A percentile compares a stretch with the other conserved stretches of the same genome.
phyloP scores from a whole-genome alignment of 2,113 vertebrate species.

The Sceloporus tristichus region DNA sequence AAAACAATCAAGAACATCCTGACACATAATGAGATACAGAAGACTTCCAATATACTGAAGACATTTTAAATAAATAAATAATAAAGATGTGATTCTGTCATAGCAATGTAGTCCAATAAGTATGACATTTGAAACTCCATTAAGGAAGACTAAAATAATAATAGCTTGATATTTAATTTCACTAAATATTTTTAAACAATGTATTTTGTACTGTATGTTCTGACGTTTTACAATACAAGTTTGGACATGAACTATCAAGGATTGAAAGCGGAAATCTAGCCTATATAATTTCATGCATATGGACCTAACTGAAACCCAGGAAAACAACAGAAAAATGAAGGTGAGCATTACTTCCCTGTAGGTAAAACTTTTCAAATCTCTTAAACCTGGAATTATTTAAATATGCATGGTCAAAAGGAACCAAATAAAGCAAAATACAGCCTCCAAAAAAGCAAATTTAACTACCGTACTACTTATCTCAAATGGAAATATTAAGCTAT shows the following conservation, averaged over 20 bases:
- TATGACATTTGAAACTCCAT: background rate
- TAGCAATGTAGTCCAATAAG: background rate
- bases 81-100: background rate
- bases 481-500: background rate
- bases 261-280: background rate
- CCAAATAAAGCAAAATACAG: background rate
- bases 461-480: background rate
- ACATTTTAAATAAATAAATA: background rate
- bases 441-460: background rate
- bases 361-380: constrained; percentile 1
- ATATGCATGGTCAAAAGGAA: background rate
- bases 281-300: background rate
- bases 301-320: background rate
- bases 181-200: background rate
- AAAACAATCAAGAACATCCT: background rate
- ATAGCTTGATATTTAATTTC: background rate
- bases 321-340: background rate
- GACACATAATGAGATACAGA: background rate
- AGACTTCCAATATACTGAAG: background rate
- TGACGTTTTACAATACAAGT: background rate
- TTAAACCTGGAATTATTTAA: background rate
- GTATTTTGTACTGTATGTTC: background rate
- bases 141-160: background rate
- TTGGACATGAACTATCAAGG: background rate
- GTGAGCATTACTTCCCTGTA: background rate